These are phyloP conservation scores for Dicyrtoma fusca DNA, from an alignment of 2,888 invertebrate species.

Conservation along the genomic window DNA sequence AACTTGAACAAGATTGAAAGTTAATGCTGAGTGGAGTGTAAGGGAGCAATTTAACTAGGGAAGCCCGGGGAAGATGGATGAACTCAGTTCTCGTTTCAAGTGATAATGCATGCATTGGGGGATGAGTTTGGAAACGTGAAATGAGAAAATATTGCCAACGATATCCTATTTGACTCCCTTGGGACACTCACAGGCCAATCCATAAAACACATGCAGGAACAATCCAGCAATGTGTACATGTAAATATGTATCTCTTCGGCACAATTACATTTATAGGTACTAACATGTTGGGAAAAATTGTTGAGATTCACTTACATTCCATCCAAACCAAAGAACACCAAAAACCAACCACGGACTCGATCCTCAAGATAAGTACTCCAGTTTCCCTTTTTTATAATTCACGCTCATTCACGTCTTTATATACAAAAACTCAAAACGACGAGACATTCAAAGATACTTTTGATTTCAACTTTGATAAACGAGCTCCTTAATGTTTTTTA, in stretches of 20 bases:
- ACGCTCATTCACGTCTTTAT: neutral
- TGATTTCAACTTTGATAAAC: constrained; percentile 9
- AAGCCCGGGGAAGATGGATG: constrained; percentile 38
- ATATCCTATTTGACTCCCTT: constrained; percentile 30
- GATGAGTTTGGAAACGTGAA: constrained; percentile 42
- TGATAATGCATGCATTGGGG: constrained; percentile 47
- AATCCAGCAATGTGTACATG: neutral
- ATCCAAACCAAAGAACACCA: neutral
- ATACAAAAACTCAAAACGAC: neutral
- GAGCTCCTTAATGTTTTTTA: constrained; percentile 14
- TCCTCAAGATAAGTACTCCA: too few relatives aligned
- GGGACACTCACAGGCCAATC: constrained; percentile 27
- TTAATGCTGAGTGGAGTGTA: constrained; percentile 31
- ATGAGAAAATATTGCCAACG: constrained; percentile 46
- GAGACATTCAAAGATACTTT: neutral
- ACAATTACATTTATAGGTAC: too few relatives aligned
- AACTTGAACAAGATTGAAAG: neutral
- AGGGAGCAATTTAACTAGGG: constrained; percentile 37
- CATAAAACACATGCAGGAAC: constrained; percentile 23
- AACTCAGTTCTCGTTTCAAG: constrained; percentile 42
- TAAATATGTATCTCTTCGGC: constrained; percentile 8
- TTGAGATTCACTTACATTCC: constrained; percentile 29
- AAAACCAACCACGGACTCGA: too few relatives aligned
- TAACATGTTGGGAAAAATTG: too few relatives aligned
- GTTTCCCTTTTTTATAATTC: too few relatives aligned